Base-by-base conservation (phyloP, 2,113 vertebrate species). In the Podarcis raffonei region DNA sequence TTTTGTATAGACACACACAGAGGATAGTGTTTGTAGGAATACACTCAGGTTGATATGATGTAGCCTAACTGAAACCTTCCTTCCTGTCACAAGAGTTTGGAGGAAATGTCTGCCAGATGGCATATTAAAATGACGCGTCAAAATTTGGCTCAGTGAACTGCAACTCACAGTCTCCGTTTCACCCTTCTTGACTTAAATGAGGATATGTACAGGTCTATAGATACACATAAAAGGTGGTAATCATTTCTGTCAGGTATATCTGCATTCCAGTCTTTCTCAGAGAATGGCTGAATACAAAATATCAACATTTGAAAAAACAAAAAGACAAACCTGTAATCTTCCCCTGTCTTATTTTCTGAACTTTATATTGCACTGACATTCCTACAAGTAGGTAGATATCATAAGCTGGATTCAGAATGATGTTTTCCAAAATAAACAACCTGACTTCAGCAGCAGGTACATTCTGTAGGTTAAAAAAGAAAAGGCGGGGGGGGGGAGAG, bases 371-470 rank as follows among this genome's bases (percentile, higher is more conserved):
- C 87, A 99, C 95, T 75, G 98, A 98, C 4, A 98, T 98, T 93
- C 98, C 98, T 25, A 97, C 98, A 91, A 99, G 91, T 84, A 99
- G 96, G 96, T 99, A 99, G 85, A 99, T 92, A 6, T 99, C 98
- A 32, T 96, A 97, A 0, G 98, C 97, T 2, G 99, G 99, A 92
- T 97, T 98, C 93, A 99, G 96, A 90, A 99, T 97, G 89, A 99
- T 98, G 94, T 99, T 99, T 96, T 99, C 99, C 93, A 99, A 96
- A 92, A 99, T 99, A 94, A 99, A 97, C 71, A 99, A 96, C 77
- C 97, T 97, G 87, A 99, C 98, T 92, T 99, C 98, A 0, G 99
- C 98, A n/a, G 98, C 98, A 15, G 85, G 97, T 13, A 99, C 98
- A 59, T 98, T 97, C 99, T 99, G 89, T 87, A 84, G 68, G 90